A percentile compares a stretch with the other conserved stretches of the same genome.
Evolutionary conservation across 2,113 vertebrate species (phyloP).

Genomic region (Gymnobelideus leadbeateri): DNA sequence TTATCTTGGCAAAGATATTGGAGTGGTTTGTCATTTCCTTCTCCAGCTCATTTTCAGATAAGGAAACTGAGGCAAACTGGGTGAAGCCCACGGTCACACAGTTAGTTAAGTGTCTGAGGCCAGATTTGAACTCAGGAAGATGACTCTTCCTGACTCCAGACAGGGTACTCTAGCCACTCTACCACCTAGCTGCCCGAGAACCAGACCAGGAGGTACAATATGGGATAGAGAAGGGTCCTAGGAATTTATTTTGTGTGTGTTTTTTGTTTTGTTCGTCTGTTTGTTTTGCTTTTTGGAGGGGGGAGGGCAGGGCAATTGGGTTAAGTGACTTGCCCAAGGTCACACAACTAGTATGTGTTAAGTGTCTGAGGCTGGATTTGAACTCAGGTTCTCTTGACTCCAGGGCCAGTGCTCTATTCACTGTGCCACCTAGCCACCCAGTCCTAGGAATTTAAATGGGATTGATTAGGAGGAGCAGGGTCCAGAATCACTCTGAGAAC

Average conservation of each 20-base stretch:
- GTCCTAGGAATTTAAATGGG: slow-evolving; percentile 57
- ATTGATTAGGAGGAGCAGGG: background rate
- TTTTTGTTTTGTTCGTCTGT: too few relatives aligned
- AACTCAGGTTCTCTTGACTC: too few relatives aligned
- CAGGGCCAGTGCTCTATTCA: too few relatives aligned
- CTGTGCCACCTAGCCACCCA: too few relatives aligned
- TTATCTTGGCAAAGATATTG: background rate
- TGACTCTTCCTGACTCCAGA: background rate
- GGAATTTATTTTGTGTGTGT: slow-evolving; percentile 17
- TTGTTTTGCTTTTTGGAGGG: too few relatives aligned
- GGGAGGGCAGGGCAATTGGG: too few relatives aligned
- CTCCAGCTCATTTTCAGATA: background rate
- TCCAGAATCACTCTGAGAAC: background rate
- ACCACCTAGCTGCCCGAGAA: background rate
- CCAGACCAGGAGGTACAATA: background rate
- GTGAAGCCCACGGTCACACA: background rate
- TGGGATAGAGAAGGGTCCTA: slow-evolving; percentile 14
- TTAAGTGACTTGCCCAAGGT: too few relatives aligned
- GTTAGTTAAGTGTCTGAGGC: background rate
- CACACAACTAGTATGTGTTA: too few relatives aligned
- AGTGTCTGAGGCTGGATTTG: too few relatives aligned
- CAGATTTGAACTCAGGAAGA: background rate
- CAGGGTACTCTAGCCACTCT: background rate
- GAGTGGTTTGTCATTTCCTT: background rate
- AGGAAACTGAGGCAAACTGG: background rate